Percentiles rank a stretch among this genome's conserved stretches.
Evolutionary conservation across 2,797 vertebrate genomes (phyloP).

Genomic region (Leptatherina wallacei): DNA sequence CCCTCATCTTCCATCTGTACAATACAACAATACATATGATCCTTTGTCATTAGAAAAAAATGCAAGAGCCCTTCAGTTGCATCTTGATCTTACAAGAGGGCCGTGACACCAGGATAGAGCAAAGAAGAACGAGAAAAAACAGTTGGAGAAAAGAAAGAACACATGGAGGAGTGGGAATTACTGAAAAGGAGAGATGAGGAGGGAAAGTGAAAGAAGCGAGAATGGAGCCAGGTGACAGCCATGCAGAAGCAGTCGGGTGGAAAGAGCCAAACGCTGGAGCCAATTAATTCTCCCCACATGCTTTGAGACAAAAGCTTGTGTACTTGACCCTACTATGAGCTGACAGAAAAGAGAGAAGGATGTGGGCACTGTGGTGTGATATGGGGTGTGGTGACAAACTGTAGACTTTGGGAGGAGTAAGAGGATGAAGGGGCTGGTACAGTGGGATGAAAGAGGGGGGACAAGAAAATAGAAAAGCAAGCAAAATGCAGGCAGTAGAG

Average conservation of each 20-base stretch:
- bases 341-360: conserved; percentile 58
- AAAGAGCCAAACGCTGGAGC: conserved; percentile 76
- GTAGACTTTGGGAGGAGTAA: conserved; percentile 40
- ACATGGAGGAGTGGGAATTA: conserved; percentile 37
- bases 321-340: conserved; percentile 74
- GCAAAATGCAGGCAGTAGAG: neutral
- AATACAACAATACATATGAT: conserved; percentile 59
- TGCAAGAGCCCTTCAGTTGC: conserved; percentile 69
- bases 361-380: conserved; percentile 49
- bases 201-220: conserved; percentile 17
- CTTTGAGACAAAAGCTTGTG: conserved; percentile 76
- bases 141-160: conserved; percentile 12
- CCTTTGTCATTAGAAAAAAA: conserved; percentile 66
- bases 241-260: conserved; percentile 69
- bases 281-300: conserved; percentile 82
- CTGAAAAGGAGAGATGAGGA: conserved; percentile 19
- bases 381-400: conserved; percentile 56
- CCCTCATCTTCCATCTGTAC: conserved; percentile 36
- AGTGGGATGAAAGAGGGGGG: conserved; percentile 31
- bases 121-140: conserved; percentile 25
- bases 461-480: conserved; percentile 35
- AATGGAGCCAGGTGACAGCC: conserved; percentile 75
- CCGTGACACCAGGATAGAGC: conserved; percentile 36
- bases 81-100: conserved; percentile 74
- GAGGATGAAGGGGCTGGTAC: conserved; percentile 47